phyloP scores from a whole-genome alignment of 2,888 invertebrate species.

The Clostera curtula region DNA sequence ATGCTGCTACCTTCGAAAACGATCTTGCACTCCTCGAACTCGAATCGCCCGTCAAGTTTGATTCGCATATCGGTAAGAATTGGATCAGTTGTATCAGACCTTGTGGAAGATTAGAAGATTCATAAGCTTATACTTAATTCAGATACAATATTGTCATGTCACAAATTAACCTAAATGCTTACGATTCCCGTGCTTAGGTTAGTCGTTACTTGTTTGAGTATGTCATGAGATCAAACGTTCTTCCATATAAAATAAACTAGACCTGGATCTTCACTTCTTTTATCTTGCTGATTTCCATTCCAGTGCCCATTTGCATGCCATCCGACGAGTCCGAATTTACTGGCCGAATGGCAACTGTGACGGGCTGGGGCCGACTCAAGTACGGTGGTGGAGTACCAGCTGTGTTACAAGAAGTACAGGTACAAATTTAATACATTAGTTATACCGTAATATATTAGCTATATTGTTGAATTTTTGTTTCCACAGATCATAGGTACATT shows the following conservation, averaged over 20 bases:
- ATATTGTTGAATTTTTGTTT: no score
- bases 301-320: conserved; percentile 94
- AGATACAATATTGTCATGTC: no score
- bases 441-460: no score
- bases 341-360: conserved; percentile 90
- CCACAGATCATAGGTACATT: no score
- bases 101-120: no score
- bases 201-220: no score
- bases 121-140: no score
- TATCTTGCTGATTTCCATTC: conserved; percentile 18
- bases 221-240: no score
- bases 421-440: conserved; percentile 24
- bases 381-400: conserved; percentile 94
- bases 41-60: conserved; percentile 87
- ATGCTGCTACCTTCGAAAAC: conserved; percentile 93
- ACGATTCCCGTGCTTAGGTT: no score
- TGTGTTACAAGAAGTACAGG: conserved; percentile 91
- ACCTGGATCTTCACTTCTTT: background rate
- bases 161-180: no score
- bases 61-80: conserved; percentile 88
- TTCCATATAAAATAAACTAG: background rate
- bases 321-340: conserved; percentile 86
- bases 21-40: conserved; percentile 91
- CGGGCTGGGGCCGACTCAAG: conserved; percentile 94
- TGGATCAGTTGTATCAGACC: no score